phyloP scores from a whole-genome alignment of 2,888 invertebrate genomes.

The Oxyteleia sp. region DNA sequence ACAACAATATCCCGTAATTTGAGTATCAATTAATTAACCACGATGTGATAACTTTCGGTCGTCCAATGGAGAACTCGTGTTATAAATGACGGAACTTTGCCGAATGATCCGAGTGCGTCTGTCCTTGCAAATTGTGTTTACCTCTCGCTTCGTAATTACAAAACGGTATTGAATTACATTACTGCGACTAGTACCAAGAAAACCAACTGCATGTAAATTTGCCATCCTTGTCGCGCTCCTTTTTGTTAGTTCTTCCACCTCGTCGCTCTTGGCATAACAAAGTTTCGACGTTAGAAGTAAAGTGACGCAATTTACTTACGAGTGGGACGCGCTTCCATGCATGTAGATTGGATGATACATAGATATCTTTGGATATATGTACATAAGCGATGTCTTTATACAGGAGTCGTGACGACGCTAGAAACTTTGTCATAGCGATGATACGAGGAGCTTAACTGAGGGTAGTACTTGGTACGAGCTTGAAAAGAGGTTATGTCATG shows the following conservation, averaged over 20 bases:
- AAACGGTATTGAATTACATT: no score
- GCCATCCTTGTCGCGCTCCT: slow-evolving; percentile 34
- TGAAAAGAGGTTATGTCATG: slow-evolving; percentile 45
- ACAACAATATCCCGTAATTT: no score
- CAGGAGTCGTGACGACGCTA: slow-evolving; percentile 46
- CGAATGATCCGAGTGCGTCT: no score
- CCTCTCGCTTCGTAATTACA: no score
- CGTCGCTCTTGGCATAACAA: slow-evolving; percentile 55
- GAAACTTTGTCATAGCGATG: slow-evolving; percentile 59
- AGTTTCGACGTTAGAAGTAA: slow-evolving; percentile 57
- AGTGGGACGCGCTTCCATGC: slow-evolving; percentile 51
- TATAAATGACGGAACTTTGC: no score
- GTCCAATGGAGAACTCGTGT: no score
- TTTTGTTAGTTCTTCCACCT: slow-evolving; percentile 52
- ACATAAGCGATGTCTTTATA: slow-evolving; percentile 54
- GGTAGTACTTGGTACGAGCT: slow-evolving; percentile 44
- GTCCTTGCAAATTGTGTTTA: no score
- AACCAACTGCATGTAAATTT: slow-evolving; percentile 23
- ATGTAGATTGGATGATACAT: slow-evolving; percentile 57
- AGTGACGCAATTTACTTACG: slow-evolving; percentile 63
- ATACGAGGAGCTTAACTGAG: slow-evolving; percentile 56
- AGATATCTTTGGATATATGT: slow-evolving; percentile 50
- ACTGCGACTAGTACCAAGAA: no score
- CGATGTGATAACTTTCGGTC: no score
- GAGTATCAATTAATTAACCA: no score